phyloP scores from a whole-genome alignment of 1,140 invertebrate species.

The Eubasilissa regina region DNA sequence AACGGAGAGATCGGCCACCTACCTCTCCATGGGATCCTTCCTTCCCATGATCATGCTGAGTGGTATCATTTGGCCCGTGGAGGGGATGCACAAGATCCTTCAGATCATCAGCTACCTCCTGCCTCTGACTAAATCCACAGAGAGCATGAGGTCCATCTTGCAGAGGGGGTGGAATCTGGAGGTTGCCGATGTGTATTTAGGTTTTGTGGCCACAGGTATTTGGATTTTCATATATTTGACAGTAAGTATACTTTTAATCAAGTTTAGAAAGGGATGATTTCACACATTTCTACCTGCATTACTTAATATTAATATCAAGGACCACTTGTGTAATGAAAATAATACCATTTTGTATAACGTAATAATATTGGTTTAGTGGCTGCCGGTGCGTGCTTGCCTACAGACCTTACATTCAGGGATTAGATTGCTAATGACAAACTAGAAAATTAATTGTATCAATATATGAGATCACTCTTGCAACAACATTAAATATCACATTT shows the following conservation, averaged over 20 bases:
- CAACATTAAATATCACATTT: too few relatives aligned
- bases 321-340: too few relatives aligned
- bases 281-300: too few relatives aligned
- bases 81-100: constrained; percentile 87
- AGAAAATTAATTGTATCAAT: too few relatives aligned
- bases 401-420: too few relatives aligned
- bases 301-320: too few relatives aligned
- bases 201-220: constrained; percentile 86
- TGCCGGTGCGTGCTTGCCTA: too few relatives aligned
- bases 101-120: constrained; percentile 85
- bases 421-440: too few relatives aligned
- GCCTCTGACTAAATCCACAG: constrained; percentile 94
- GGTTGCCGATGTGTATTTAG: constrained; percentile 85
- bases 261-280: constrained; percentile 85
- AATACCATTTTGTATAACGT: too few relatives aligned
- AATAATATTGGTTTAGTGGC: too few relatives aligned
- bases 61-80: constrained; percentile 89
- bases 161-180: constrained; percentile 89
- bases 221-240: constrained; percentile 91
- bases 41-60: constrained; percentile 93
- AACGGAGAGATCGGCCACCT: constrained; percentile 92
- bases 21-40: constrained; percentile 93
- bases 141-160: constrained; percentile 89
- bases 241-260: constrained; percentile 83
- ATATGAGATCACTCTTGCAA: too few relatives aligned